phyloP scores from a whole-genome alignment of 2,113 vertebrate species.

The Zeus faber region DNA sequence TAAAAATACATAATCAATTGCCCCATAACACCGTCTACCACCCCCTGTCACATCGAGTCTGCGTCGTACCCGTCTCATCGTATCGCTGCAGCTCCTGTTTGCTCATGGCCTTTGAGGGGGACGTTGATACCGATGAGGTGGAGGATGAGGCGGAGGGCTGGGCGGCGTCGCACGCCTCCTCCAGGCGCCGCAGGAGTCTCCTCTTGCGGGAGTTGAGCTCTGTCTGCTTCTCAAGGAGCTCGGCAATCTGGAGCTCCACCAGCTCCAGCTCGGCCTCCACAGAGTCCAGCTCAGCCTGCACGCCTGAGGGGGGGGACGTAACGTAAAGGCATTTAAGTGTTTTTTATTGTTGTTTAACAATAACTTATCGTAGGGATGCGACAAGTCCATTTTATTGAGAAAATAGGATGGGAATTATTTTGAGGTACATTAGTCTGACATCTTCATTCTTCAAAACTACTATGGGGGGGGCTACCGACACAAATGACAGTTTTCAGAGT shows the following conservation, averaged over 20 bases:
- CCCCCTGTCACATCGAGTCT: no score
- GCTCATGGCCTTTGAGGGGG: slow-evolving; percentile 55
- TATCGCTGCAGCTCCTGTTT: slow-evolving; percentile 72
- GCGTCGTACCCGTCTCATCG: slow-evolving; percentile 78
- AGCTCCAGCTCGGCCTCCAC: slow-evolving; percentile 83
- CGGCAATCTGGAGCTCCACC: slow-evolving; percentile 85
- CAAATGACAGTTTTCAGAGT: no score
- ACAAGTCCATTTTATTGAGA: no score
- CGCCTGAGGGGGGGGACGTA: slow-evolving; percentile 64
- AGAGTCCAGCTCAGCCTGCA: slow-evolving; percentile 79
- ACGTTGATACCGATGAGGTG: slow-evolving; percentile 40
- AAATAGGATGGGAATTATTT: no score
- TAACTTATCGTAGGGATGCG: no score
- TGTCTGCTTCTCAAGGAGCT: slow-evolving; percentile 84
- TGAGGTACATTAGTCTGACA: no score
- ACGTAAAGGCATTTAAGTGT: no score
- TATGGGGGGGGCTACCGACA: no score
- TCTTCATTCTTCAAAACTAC: no score
- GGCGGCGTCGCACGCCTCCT: slow-evolving; percentile 64
- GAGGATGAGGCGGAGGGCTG: slow-evolving; percentile 44
- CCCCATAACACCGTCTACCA: no score
- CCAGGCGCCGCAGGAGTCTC: slow-evolving; percentile 74
- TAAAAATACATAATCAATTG: no score
- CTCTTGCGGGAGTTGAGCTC: slow-evolving; percentile 79
- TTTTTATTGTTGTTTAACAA: no score